Evolutionary conservation across 1,140 invertebrate species (phyloP), one percentile per base, ranked within the genome.

Genomic region (Trichonephila inaurata): DNA sequence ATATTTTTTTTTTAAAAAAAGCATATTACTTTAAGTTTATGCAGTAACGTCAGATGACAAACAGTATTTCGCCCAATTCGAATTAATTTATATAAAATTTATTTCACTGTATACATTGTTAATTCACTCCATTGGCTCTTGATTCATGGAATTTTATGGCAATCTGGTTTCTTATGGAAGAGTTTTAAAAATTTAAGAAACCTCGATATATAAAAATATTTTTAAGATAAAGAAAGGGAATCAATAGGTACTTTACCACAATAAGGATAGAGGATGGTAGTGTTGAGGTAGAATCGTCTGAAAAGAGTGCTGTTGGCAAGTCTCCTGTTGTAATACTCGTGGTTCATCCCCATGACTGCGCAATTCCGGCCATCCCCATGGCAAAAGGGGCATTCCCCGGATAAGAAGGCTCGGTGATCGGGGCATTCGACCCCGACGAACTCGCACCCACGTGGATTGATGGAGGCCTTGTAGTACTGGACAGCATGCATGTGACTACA

Each of bases 331-430:
- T 66, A 69, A 19, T 69, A 58, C n/a, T 93, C 92, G 58, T 88
- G 60, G 21, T 93, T 93, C 92, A 93, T 93, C 19, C 92, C 92
- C 92, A 93, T 93, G 66, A 93, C 28, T 7, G 92, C 92, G n/a
- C 92, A 93, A 33, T 93, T 93, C 3, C 7, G 10, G 1, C 64
- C 64, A 66, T 77, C 16, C 10, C 60, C n/a, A 14, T 14, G 19
- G 24, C 85, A 88, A 1, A 64, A n/a, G 10, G 44, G n/a, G n/a
- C 86, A 88, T 1, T 82, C 19, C 1, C 85, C 64, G 1, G 85
- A 19, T 7, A 51, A 10, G 62, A 88, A 88, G 51, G 24, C 60
- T 83, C 81, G 58, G 51, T 93, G 81, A 44, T 93, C 92, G 12
- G 66, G 83, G 16, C 92, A 93, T 1, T 72, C 64, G 1, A 87